These are phyloP conservation scores for Orchestia grillus DNA, from an alignment of 1,140 invertebrate species.

Conservation along the genomic window DNA sequence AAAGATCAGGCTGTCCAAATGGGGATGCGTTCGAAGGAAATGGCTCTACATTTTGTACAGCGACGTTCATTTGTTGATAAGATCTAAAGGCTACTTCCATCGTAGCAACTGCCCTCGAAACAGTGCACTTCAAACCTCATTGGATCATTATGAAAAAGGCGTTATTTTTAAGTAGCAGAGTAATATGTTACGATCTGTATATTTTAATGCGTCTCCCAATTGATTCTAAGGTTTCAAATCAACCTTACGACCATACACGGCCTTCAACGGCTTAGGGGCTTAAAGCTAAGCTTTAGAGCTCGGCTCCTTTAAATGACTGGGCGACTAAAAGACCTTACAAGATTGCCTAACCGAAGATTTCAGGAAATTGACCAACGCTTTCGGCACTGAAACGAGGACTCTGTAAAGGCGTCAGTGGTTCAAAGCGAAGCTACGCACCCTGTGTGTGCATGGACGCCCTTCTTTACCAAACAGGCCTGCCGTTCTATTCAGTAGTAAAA, in stretches of 20 bases:
- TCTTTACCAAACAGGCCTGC: not conserved
- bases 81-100: not conserved
- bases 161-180: not conserved
- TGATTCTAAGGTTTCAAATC: not conserved
- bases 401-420: not conserved
- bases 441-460: not conserved
- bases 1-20: not conserved
- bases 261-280: not conserved
- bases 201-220: not conserved
- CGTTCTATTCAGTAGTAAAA: not conserved
- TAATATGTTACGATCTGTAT: not conserved
- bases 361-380: conserved; percentile 15
- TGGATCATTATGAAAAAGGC: not conserved
- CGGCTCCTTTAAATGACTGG: not conserved
- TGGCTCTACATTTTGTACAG: not conserved
- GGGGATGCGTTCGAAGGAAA: not conserved
- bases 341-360: not conserved
- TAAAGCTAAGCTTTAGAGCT: not conserved
- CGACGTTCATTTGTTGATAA: not conserved
- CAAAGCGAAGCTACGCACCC: not conserved
- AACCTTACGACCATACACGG: not conserved
- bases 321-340: not conserved
- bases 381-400: not conserved
- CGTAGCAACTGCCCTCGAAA: not conserved
- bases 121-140: not conserved